These are phyloP conservation scores for Sycophaga agraensis DNA, from an alignment of 1,140 invertebrate genomes.

Conservation along the genomic window DNA sequence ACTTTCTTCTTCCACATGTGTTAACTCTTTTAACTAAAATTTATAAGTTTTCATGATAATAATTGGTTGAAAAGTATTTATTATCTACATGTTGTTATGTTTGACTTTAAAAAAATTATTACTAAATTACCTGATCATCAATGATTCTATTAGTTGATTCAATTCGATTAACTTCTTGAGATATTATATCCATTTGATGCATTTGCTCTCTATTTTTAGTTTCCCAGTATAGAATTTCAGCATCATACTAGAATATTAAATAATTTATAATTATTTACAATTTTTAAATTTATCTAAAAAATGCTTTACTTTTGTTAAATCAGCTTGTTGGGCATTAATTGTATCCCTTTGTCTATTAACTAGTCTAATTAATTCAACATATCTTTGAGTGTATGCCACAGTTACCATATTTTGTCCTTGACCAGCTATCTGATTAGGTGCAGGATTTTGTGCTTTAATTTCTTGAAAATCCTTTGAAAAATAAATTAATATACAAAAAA, in stretches of 20 bases:
- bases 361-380: constrained; percentile 75
- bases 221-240: constrained; percentile 88
- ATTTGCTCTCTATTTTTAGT: constrained; percentile 82
- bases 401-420: constrained; percentile 54
- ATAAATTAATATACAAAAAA: not conserved
- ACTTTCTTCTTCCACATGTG: constrained; percentile 82
- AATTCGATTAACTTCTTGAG: constrained; percentile 77
- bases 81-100: not conserved
- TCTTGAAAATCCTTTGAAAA: constrained; percentile 54
- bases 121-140: constrained; percentile 69
- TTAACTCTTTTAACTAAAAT: constrained; percentile 69
- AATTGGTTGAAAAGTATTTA: constrained; percentile 1
- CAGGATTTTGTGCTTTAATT: constrained; percentile 45
- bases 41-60: constrained; percentile 27
- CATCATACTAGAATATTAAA: constrained; percentile 68
- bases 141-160: constrained; percentile 73
- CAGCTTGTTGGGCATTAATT: constrained; percentile 82
- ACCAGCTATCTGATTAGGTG: constrained; percentile 45
- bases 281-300: too few relatives aligned
- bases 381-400: constrained; percentile 59
- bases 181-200: constrained; percentile 78
- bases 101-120: too few relatives aligned
- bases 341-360: constrained; percentile 90
- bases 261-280: constrained; percentile 12
- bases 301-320: constrained; percentile 75